Evolutionary conservation across 2,113 vertebrate species (phyloP).

Genomic region (Takifugu flavidus): DNA sequence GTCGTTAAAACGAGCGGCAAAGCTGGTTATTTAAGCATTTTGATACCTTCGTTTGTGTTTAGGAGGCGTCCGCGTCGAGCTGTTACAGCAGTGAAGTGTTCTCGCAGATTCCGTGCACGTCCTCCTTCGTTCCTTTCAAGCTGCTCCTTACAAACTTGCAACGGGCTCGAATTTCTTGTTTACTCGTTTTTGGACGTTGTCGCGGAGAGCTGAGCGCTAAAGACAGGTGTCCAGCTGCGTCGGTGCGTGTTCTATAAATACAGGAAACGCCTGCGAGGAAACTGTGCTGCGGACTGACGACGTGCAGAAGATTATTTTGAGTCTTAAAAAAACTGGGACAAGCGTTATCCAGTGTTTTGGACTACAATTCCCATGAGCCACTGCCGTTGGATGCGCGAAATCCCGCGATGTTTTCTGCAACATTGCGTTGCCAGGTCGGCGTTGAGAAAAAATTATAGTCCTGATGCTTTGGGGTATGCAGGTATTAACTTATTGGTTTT

Average conservation of each 20-base stretch:
- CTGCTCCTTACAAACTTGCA: constrained; percentile 9
- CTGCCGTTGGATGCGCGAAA: neutral
- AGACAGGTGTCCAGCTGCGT: constrained; percentile 11
- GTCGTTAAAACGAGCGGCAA: neutral
- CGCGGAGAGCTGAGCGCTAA: neutral
- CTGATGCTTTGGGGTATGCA: neutral
- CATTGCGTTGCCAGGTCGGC: constrained; percentile 59
- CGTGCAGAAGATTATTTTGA: constrained; percentile 35
- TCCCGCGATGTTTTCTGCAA: constrained; percentile 43
- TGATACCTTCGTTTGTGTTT: constrained; percentile 21
- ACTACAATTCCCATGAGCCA: constrained; percentile 56
- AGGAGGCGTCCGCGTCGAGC: constrained; percentile 6
- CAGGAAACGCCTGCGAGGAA: constrained; percentile 2
- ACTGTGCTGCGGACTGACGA: constrained; percentile 1
- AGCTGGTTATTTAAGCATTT: neutral
- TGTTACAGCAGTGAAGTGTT: constrained; percentile 1
- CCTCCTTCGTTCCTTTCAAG: constrained; percentile 9
- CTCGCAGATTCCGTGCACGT: constrained; percentile 22
- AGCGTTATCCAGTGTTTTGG: constrained; percentile 36
- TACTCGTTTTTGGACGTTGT: constrained; percentile 20
- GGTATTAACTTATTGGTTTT: too few relatives aligned
- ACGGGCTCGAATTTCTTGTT: constrained; percentile 7
- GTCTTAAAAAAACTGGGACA: constrained; percentile 35
- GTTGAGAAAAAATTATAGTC: neutral
- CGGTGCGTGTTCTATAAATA: constrained; percentile 1